These are phyloP conservation scores for Herpetotheres cachinnans DNA, from an alignment of 2,113 vertebrate species.

Conservation along the genomic window DNA sequence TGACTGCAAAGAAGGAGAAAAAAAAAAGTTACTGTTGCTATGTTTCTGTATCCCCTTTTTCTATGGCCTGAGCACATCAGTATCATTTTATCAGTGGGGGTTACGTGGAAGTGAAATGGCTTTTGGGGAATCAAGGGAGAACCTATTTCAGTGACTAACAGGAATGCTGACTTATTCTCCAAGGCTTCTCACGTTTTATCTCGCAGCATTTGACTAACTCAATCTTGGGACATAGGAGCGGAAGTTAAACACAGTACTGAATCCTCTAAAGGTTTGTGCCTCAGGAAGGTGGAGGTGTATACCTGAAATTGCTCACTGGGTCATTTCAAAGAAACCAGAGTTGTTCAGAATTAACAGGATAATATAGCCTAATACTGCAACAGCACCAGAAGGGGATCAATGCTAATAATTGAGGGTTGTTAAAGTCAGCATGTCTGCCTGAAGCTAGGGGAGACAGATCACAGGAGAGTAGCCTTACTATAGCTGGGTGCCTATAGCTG, in stretches of 20 bases:
- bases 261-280: not conserved
- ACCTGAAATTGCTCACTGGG: not conserved
- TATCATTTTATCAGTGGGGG: not conserved
- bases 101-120: not conserved
- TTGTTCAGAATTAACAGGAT: not conserved
- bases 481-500: not conserved
- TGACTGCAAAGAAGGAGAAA: not conserved
- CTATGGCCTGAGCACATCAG: not conserved
- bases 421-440: not conserved
- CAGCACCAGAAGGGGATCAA: not conserved
- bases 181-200: not conserved
- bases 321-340: not conserved
- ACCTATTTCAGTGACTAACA: not conserved
- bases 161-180: not conserved
- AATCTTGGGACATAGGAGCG: not conserved
- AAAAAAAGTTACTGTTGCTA: not conserved
- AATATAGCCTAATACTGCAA: not conserved
- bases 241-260: not conserved
- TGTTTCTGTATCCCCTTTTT: not conserved
- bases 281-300: not conserved
- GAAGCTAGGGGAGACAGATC: not conserved
- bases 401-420: not conserved
- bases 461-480: not conserved
- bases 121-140: not conserved
- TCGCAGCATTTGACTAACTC: not conserved